These are phyloP conservation scores for Anhinga rufa DNA, from an alignment of 2,113 vertebrate species.

Conservation along the genomic window DNA sequence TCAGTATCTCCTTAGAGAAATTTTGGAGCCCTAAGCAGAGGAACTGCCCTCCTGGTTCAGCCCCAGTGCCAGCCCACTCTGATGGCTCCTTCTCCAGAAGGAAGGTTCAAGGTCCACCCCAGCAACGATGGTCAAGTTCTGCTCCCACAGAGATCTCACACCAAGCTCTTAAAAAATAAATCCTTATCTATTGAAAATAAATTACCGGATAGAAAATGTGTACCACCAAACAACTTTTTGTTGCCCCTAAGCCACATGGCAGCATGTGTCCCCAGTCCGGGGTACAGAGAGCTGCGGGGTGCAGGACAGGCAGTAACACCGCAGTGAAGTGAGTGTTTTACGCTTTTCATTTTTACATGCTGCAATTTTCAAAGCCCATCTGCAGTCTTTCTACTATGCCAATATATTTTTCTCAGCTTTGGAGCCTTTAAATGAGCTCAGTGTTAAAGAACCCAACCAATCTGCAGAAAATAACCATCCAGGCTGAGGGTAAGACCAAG, in stretches of 20 bases:
- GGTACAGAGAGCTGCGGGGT: background rate
- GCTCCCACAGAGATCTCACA: background rate
- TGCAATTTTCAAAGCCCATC: slow-evolving; percentile 1
- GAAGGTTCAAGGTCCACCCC: background rate
- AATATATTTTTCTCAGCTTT: background rate
- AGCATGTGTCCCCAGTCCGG: background rate
- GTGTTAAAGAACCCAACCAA: background rate
- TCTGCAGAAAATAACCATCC: background rate
- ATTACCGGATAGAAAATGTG: background rate
- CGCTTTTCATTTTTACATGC: background rate
- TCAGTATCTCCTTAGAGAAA: background rate
- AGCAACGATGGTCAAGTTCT: background rate
- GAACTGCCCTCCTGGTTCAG: background rate
- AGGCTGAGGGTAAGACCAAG: background rate
- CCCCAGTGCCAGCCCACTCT: background rate
- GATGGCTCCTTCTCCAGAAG: background rate
- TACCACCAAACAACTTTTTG: background rate
- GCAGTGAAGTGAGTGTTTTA: background rate
- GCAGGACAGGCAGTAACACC: background rate
- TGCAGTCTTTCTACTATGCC: background rate
- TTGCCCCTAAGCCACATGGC: background rate
- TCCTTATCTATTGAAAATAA: background rate
- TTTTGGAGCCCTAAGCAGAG: background rate
- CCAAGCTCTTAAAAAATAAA: background rate
- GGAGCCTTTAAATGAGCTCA: background rate